phyloP scores from a whole-genome alignment of 2,797 vertebrate species.

The Chelmon rostratus region DNA sequence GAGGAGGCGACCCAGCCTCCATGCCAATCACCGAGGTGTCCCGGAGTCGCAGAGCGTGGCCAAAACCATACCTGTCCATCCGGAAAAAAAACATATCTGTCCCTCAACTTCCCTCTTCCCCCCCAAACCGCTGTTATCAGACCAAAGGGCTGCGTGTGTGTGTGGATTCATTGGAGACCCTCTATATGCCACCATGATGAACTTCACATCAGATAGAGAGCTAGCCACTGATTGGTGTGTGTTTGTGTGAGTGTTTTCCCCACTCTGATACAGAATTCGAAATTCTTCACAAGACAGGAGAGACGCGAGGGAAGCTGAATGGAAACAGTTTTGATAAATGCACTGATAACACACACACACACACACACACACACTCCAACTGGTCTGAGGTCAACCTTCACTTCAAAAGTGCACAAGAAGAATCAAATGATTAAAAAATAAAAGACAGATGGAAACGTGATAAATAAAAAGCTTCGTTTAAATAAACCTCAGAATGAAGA shows the following conservation, averaged over 20 bases:
- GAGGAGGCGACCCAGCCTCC: conserved; percentile 71
- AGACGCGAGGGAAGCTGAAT: conserved; percentile 15
- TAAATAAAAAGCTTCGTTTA: conserved; percentile 1
- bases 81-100: conserved; percentile 75
- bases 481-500: background rate
- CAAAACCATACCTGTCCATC: conserved; percentile 78
- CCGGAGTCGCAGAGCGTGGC: conserved; percentile 69
- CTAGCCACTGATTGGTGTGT: conserved; percentile 58
- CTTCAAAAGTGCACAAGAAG: background rate
- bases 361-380: background rate
- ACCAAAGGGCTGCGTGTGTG: conserved; percentile 48
- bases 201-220: conserved; percentile 68
- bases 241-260: conserved; percentile 41
- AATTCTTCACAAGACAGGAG: conserved; percentile 33
- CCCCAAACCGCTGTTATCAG: conserved; percentile 69
- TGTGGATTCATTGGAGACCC: conserved; percentile 52
- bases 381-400: background rate
- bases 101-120: conserved; percentile 63
- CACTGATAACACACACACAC: conserved; percentile 46
- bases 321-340: conserved; percentile 67
- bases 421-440: background rate
- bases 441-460: background rate
- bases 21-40: conserved; percentile 77
- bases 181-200: conserved; percentile 61
- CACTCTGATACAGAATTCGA: conserved; percentile 28